A percentile compares a stretch with the other conserved stretches of the same genome.
Evolutionary conservation across 2,113 vertebrate species (phyloP).

Genomic region (Cyprinus carpio): DNA sequence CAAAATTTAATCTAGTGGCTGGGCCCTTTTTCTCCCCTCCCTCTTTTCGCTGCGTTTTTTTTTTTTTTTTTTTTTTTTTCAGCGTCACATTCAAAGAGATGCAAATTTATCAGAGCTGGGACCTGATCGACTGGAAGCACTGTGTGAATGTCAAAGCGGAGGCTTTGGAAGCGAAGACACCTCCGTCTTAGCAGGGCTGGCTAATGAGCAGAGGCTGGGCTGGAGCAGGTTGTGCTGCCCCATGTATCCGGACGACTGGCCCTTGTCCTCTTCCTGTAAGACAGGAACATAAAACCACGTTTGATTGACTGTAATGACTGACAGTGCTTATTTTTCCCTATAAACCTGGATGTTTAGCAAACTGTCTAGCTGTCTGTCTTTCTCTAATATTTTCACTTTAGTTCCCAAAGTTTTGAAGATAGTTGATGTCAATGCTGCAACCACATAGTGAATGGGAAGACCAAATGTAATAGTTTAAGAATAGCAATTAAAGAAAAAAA

Average conservation of each 20-base stretch:
- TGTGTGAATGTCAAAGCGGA: constrained; percentile 89
- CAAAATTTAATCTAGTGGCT: constrained; percentile 98
- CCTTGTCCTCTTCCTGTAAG: constrained; percentile 28
- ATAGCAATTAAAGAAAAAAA: background rate
- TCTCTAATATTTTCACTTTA: background rate
- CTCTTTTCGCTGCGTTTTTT: background rate
- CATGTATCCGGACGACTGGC: constrained; percentile 39
- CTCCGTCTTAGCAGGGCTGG: constrained; percentile 74
- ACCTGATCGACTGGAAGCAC: constrained; percentile 88
- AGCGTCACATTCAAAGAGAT: constrained; percentile 98
- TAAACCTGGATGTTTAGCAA: background rate
- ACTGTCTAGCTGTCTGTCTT: background rate
- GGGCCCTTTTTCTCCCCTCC: constrained; percentile 68
- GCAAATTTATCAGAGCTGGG: constrained; percentile 93
- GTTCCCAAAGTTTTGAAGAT: background rate
- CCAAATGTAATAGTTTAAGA: background rate
- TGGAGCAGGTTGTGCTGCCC: constrained; percentile 42
- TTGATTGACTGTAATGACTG: constrained; percentile 27
- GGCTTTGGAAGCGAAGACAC: constrained; percentile 78
- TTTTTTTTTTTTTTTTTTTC: constrained; percentile 62
- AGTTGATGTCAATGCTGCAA: background rate
- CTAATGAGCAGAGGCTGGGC: constrained; percentile 63
- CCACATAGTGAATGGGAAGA: background rate
- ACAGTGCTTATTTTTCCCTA: background rate
- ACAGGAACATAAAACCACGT: background rate